Evolutionary conservation across 2,888 invertebrate genomes (phyloP).

Genomic region (Alcis repandata): DNA sequence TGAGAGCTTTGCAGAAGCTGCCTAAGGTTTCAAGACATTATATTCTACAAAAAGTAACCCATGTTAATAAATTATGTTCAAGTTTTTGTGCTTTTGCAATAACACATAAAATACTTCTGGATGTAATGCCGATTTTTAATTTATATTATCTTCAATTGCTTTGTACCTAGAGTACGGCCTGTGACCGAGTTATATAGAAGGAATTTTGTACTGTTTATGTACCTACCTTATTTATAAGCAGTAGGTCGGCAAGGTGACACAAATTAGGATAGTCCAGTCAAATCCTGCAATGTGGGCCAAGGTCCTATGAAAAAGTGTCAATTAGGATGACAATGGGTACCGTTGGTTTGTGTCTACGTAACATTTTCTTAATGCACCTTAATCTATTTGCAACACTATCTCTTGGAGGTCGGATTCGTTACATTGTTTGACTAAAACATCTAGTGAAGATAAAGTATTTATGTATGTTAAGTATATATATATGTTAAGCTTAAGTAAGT

Average conservation of each 20-base stretch:
- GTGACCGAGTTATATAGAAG: too few relatives aligned
- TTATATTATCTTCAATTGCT: too few relatives aligned
- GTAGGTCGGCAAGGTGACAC: conserved; percentile 27
- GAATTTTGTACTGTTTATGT: neutral
- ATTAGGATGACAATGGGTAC: conserved; percentile 34
- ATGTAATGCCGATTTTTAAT: too few relatives aligned
- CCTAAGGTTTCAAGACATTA: too few relatives aligned
- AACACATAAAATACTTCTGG: too few relatives aligned
- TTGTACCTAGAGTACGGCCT: too few relatives aligned
- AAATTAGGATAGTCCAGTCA: conserved; percentile 33
- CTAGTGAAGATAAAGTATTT: neutral
- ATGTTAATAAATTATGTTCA: too few relatives aligned
- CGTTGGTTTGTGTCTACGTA: conserved; percentile 19
- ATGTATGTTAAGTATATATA: too few relatives aligned
- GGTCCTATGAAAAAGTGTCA: conserved; percentile 28
- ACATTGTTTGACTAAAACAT: conserved; percentile 1
- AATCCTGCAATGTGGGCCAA: conserved; percentile 25
- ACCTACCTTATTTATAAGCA: neutral
- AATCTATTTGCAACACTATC: conserved; percentile 32
- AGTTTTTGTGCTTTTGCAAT: too few relatives aligned
- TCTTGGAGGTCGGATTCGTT: conserved; percentile 22
- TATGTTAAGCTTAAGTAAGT: neutral
- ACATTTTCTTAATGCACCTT: conserved; percentile 35
- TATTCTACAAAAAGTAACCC: too few relatives aligned
- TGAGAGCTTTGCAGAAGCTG: too few relatives aligned